phyloP scores from a whole-genome alignment of 2,888 invertebrate genomes.

The Drosophila dives region DNA sequence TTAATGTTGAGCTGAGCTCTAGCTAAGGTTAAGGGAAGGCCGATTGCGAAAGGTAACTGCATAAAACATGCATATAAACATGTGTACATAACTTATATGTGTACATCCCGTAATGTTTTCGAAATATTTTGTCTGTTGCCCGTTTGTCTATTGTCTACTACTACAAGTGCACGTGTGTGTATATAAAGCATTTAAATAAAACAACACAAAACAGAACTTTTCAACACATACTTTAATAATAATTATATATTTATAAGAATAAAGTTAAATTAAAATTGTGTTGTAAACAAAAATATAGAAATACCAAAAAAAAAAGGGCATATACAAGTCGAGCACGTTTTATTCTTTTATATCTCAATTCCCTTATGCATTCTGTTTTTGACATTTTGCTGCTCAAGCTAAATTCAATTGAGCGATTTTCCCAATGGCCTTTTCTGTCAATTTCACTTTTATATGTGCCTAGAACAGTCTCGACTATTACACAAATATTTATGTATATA shows the following conservation, averaged over 20 bases:
- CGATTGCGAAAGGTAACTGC: constrained; percentile 46
- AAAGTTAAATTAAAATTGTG: neutral
- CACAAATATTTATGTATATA: neutral
- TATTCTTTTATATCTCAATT: neutral
- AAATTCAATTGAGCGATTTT: constrained; percentile 53
- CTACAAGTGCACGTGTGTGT: constrained; percentile 20
- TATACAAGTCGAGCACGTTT: neutral
- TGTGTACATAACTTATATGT: neutral
- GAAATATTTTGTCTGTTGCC: constrained; percentile 47
- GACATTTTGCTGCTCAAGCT: constrained; percentile 14
- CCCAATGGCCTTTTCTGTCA: constrained; percentile 48
- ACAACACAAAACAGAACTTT: constrained; percentile 30
- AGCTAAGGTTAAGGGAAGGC: constrained; percentile 64
- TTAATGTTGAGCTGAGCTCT: constrained; percentile 39
- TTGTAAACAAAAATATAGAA: neutral
- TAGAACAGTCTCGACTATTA: constrained; percentile 34
- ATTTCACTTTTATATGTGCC: constrained; percentile 44
- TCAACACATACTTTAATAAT: neutral
- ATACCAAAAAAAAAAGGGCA: neutral
- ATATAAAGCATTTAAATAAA: constrained; percentile 27
- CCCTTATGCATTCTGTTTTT: constrained; percentile 23
- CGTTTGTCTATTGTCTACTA: constrained; percentile 11
- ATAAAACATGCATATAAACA: neutral
- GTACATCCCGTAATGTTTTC: neutral
- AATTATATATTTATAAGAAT: neutral